phyloP scores from a whole-genome alignment of 1,140 invertebrate genomes.

The Acromyrmex charruanus region DNA sequence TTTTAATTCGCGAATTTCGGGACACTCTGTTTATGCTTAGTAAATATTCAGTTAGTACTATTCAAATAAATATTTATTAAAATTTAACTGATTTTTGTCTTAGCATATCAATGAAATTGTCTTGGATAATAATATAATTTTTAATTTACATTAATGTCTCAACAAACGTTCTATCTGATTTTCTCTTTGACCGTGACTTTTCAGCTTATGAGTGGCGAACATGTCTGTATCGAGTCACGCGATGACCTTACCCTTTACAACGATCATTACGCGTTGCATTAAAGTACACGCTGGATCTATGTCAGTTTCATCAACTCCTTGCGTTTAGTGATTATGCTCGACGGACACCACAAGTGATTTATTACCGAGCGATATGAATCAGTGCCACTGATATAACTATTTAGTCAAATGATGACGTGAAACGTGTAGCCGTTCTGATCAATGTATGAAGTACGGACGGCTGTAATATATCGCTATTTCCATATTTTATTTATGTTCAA shows the following conservation, averaged over 20 bases:
- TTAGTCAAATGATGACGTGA: constrained; percentile 5
- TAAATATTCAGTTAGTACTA: too few species aligned
- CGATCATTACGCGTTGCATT: constrained; percentile 38
- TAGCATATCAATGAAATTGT: background rate
- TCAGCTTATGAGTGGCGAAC: constrained; percentile 43
- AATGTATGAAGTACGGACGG: background rate
- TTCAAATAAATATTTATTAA: too few species aligned
- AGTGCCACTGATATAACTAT: background rate
- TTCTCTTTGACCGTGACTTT: constrained; percentile 10
- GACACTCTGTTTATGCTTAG: too few species aligned
- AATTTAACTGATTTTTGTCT: too few species aligned
- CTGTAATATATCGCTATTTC: background rate
- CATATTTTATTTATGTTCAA: background rate
- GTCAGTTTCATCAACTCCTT: constrained; percentile 20
- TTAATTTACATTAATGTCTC: background rate
- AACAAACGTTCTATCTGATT: background rate
- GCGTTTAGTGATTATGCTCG: constrained; percentile 11
- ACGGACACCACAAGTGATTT: background rate
- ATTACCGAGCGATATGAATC: background rate
- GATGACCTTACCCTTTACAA: constrained; percentile 72
- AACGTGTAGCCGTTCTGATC: background rate
- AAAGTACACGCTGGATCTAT: constrained; percentile 21
- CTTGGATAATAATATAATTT: background rate
- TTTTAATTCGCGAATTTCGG: too few species aligned
- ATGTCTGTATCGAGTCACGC: constrained; percentile 59